Evolutionary conservation across 2,113 vertebrate genomes (phyloP).

Genomic region (Phyllostomus discolor): DNA sequence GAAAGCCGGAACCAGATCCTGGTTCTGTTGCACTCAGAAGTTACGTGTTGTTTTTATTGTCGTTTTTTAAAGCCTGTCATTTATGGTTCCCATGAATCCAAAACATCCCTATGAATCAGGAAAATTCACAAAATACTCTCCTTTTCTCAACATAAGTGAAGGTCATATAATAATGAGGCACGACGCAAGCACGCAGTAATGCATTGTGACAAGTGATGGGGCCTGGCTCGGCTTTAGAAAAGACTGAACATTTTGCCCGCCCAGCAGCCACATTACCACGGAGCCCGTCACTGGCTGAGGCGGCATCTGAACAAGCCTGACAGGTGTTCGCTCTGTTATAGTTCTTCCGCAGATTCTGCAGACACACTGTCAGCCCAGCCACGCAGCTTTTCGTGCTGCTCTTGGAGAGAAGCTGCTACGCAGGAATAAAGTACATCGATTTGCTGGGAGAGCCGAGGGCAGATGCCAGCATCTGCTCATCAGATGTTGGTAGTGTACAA

Average conservation of each 20-base stretch:
- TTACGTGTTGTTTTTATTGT: background rate
- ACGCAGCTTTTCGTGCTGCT: slow-evolving; percentile 20
- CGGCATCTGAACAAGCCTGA: background rate
- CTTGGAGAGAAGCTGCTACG: slow-evolving; percentile 47
- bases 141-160: background rate
- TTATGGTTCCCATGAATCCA: background rate
- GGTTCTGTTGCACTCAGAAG: background rate
- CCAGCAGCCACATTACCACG: background rate
- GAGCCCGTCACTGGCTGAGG: background rate
- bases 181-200: background rate
- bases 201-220: background rate
- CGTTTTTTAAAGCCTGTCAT: background rate
- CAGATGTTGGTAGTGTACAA: slow-evolving; percentile 64
- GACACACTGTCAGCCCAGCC: background rate
- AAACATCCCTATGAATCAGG: background rate
- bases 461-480: slow-evolving; percentile 52
- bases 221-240: background rate
- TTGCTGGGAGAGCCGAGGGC: slow-evolving; percentile 51
- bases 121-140: slow-evolving; percentile 2
- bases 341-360: background rate
- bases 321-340: slow-evolving; percentile 24
- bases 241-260: background rate
- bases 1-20: background rate
- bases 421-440: slow-evolving; percentile 45
- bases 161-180: background rate